phyloP scores from a whole-genome alignment of 1,140 invertebrate species.

The Pseudobourletiella spinata region DNA sequence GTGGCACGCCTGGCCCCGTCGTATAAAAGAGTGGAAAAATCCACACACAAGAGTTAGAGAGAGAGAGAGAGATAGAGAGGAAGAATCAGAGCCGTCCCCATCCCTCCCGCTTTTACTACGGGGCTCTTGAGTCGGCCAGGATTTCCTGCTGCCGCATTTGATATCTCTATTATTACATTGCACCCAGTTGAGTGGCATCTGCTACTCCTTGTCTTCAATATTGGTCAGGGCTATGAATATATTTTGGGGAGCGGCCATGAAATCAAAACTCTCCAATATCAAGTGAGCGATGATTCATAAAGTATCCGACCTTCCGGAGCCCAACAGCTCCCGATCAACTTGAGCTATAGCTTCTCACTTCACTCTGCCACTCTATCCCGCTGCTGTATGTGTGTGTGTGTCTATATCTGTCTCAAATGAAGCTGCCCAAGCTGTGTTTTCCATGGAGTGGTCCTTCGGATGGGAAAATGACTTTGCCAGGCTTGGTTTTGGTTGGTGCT shows the following conservation, averaged over 20 bases:
- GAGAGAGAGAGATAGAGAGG: background rate
- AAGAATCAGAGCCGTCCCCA: too few species aligned
- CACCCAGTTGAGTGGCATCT: conserved; percentile 31
- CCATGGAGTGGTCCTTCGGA: background rate
- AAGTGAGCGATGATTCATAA: conserved; percentile 21
- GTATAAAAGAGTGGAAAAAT: too few species aligned
- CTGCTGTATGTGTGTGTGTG: too few species aligned
- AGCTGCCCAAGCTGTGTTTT: background rate
- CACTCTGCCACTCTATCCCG: too few species aligned
- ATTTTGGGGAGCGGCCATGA: conserved; percentile 27
- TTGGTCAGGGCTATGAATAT: conserved; percentile 29
- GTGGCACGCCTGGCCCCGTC: conserved; percentile 14
- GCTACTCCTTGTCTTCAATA: conserved; percentile 20
- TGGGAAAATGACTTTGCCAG: too few species aligned
- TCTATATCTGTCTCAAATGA: background rate
- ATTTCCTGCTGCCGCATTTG: conserved; percentile 18
- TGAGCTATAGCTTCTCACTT: background rate
- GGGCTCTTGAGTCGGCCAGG: conserved; percentile 1
- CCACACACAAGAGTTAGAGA: background rate
- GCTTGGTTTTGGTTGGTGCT: too few species aligned
- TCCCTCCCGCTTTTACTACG: conserved; percentile 19
- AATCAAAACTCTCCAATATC: conserved; percentile 16
- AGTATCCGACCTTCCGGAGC: background rate
- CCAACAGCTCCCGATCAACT: background rate
- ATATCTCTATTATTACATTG: conserved; percentile 32